Evolutionary conservation across 2,888 invertebrate genomes (phyloP), one percentile per base, ranked within the genome.

Genomic region (Oscheius myriophilus): DNA sequence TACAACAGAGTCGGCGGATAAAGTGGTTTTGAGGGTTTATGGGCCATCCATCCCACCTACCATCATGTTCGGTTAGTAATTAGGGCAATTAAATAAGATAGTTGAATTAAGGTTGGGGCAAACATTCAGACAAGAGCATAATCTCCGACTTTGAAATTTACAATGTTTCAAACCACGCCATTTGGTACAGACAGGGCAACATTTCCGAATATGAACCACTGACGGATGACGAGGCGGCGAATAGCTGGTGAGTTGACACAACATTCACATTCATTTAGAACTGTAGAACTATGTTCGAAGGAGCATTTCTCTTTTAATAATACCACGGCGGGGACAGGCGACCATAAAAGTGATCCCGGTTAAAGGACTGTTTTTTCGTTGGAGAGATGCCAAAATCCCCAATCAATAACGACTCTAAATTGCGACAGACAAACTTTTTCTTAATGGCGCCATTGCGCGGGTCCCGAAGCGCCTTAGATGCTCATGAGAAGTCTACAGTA

Each of bases 81-180:
- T 49, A 3, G n/a, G n/a, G 4, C 33, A 3, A 33, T 33, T 11
- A 42, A 2, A 58, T 16, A 39, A 55, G 33, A 11, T 16, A 53
- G 25, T 4, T n/a, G 4, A 9, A 55, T 70, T 16, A 41, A 76
- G 79, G 76, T 11, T 84, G 84, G 83, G 82, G 79, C 9, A 64
- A 75, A 18, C 77, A 81, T 58, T 52, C 69, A 11, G 57, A 70
- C n/a, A 82, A 82, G 57, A 67, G 67, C 23, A 78, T 81, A 55
- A 75, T 84, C 18, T 77, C 77, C 26, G 80, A 84, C 39, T 84
- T 82, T 74, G 73, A 78, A 46, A 69, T 84, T 9, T 25, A 70
- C 12, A 72, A 69, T 1, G 70, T 82, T 25, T 71, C 73, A 14
- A 71, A 75, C 26, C 75, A 77, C 25, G 53, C 76, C 16, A 54